Base-by-base conservation (phyloP, 2,888 invertebrate species). In the Linnaemya tessellans region DNA sequence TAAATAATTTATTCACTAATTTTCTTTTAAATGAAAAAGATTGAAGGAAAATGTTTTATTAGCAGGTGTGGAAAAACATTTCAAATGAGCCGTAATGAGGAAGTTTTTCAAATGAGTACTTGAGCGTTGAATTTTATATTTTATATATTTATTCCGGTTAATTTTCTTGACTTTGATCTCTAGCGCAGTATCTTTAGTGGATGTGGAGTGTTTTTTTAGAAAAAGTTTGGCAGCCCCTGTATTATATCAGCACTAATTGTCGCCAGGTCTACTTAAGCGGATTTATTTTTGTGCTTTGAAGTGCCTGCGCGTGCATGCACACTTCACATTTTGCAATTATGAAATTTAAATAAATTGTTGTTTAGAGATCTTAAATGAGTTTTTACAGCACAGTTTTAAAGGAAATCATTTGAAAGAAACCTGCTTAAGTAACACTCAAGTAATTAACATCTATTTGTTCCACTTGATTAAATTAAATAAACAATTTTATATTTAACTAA, bases 21-120 rank as follows among this genome's bases (percentile, higher is more conserved):
- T 81, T 70, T 73, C 20, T 56, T 64, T 77, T 38, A 11, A 41
- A 41, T 22, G n/a, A 41, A 51, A 41, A 73, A 49, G n/a, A 41
- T 20, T 58, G 41, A 3, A 15, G 38, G 65, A 43, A 77, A 60
- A 43, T 43, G 3, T 79, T 71, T 51, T 56, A 49, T 49, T 64
- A 80, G 60, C 80, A 80, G 80, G 73, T 80, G 80, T 58, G 73
- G 56, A 77, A 65, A 64, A 54, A 51, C 41, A 13, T 54, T 77
- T 56, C 56, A 65, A 64, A 46, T 15, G 22, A 20, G 1, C 30
- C 58, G 8, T 35, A 58, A 58, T 58, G 11, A 62, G 68, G 41
- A 58, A 46, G 46, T 58, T 68, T 49, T 58, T n/a, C 9, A 58
- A 46, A 38, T 56, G 10, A 70, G 25, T 13, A 22, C 13, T 68